Evolutionary conservation across 1,140 invertebrate genomes (phyloP).

Genomic region (Zaprionus taronus): DNA sequence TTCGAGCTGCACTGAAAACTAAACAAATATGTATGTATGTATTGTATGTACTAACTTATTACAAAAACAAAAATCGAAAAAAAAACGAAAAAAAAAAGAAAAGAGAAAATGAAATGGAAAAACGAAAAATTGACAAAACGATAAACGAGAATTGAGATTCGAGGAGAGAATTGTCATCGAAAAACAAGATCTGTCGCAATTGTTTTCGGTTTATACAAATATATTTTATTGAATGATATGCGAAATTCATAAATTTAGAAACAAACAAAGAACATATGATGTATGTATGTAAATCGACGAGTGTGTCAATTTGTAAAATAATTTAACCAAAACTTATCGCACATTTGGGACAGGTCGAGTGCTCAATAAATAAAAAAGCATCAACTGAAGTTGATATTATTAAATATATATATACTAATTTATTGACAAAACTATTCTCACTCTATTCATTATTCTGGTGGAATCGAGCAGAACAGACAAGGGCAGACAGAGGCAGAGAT

Average conservation of each 20-base stretch:
- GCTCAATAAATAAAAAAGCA: conserved; percentile 49
- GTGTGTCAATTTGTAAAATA: conserved; percentile 55
- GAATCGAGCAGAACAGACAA: background rate
- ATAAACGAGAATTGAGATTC: background rate
- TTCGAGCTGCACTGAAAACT: conserved; percentile 46
- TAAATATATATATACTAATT: conserved; percentile 40
- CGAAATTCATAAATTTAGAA: conserved; percentile 24
- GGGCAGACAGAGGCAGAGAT: background rate
- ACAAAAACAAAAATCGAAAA: conserved; percentile 20
- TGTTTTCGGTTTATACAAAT: conserved; percentile 25
- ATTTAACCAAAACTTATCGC: conserved; percentile 48
- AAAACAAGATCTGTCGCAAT: conserved; percentile 36
- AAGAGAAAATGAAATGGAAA: background rate
- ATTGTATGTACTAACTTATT: conserved; percentile 30
- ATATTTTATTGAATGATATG: conserved; percentile 33
- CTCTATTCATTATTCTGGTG: background rate
- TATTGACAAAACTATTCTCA: conserved; percentile 33
- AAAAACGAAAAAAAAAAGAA: conserved; percentile 6
- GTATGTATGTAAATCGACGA: conserved; percentile 53
- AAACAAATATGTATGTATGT: conserved; percentile 34
- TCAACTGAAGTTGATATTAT: conserved; percentile 52
- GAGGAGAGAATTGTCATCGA: conserved; percentile 35
- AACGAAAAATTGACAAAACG: background rate
- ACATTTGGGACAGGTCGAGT: conserved; percentile 55
- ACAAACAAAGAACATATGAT: conserved; percentile 42